phyloP scores from a whole-genome alignment of 2,797 vertebrate species.

The Protonibea diacanthus region DNA sequence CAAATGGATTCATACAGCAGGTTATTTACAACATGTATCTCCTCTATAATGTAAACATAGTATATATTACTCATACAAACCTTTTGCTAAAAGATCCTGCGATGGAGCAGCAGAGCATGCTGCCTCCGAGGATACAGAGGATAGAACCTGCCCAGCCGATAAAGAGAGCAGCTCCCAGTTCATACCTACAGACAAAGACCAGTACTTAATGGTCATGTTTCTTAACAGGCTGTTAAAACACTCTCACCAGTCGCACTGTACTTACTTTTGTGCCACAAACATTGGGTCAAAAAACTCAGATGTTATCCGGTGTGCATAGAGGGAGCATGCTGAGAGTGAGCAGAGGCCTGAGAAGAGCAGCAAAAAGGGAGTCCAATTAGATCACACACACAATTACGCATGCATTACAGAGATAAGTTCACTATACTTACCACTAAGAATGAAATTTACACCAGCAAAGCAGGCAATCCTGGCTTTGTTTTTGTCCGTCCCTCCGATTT shows the following conservation, averaged over 20 bases:
- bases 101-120: slow-evolving; percentile 84
- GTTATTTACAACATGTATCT: background rate
- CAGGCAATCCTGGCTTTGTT: slow-evolving; percentile 92
- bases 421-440: slow-evolving; percentile 90
- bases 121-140: slow-evolving; percentile 84
- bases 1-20: background rate
- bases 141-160: slow-evolving; percentile 88
- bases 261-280: slow-evolving; percentile 95
- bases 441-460: slow-evolving; percentile 90
- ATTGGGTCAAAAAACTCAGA: slow-evolving; percentile 96
- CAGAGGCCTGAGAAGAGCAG: slow-evolving; percentile 87
- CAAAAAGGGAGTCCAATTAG: background rate
- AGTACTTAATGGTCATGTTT: background rate
- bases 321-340: slow-evolving; percentile 93
- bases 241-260: slow-evolving; percentile 13
- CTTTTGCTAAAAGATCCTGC: slow-evolving; percentile 72
- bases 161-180: slow-evolving; percentile 87
- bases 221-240: background rate
- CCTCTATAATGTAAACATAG: background rate
- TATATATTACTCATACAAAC: slow-evolving; percentile 58
- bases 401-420: background rate
- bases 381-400: background rate
- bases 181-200: slow-evolving; percentile 79
- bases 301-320: slow-evolving; percentile 96
- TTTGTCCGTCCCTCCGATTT: slow-evolving; percentile 92